phyloP scores from a whole-genome alignment of 2,888 invertebrate genomes.

The Nephrocerus scutellatus region DNA sequence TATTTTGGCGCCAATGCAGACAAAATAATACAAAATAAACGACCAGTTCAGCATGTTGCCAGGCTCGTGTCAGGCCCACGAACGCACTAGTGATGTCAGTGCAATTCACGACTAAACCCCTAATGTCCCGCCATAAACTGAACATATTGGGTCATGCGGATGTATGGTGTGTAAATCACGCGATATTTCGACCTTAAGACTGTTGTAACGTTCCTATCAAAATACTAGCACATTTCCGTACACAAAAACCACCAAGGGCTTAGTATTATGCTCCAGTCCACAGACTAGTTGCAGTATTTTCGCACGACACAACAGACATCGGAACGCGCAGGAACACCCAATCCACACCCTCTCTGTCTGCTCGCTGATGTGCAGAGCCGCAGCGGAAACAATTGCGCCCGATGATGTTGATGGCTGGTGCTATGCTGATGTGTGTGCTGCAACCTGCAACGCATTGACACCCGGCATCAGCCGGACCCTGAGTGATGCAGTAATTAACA shows the following conservation, averaged over 20 bases:
- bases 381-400: too few relatives aligned
- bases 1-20: too few relatives aligned
- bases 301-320: constrained; percentile 5
- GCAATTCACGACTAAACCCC: too few relatives aligned
- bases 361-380: too few relatives aligned
- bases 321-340: background rate
- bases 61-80: too few relatives aligned
- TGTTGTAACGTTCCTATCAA: constrained; percentile 19
- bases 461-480: constrained; percentile 10
- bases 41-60: too few relatives aligned
- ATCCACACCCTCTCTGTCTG: constrained; percentile 15
- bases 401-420: constrained; percentile 17
- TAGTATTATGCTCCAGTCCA: constrained; percentile 22
- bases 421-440: constrained; percentile 3
- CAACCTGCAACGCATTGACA: constrained; percentile 22
- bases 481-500: constrained; percentile 24
- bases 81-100: too few relatives aligned
- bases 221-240: constrained; percentile 15
- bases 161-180: constrained; percentile 24
- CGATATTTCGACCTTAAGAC: constrained; percentile 22
- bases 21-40: too few relatives aligned
- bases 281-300: constrained; percentile 12
- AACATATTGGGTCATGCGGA: too few relatives aligned
- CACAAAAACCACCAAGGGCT: constrained; percentile 19
- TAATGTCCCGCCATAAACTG: too few relatives aligned